Percentiles rank a stretch among this genome's conserved stretches.
Conservation (phyloP, 1,140 invertebrate genomes). For the Matsumurasca onukii region DNA sequence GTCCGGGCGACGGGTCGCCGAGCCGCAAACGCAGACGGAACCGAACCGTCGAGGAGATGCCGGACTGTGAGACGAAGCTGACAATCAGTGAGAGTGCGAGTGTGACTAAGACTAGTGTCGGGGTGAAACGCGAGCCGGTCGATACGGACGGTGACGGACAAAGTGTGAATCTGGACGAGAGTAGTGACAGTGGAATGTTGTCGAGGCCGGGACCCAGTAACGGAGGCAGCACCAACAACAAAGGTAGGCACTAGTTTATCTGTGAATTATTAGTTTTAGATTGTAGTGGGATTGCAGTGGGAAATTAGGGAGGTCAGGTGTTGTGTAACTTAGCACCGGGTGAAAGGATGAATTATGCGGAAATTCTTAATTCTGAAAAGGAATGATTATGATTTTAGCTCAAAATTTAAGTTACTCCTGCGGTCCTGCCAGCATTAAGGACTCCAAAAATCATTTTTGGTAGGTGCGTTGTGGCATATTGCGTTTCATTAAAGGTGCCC, state of each 20-base stretch:
- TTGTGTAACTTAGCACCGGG: not conserved
- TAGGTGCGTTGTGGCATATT: too few relatives aligned
- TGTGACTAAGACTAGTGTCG: not conserved
- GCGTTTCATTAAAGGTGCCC: too few relatives aligned
- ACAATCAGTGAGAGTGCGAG: not conserved
- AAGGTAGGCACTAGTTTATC: not conserved
- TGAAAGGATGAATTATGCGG: not conserved
- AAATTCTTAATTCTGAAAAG: not conserved
- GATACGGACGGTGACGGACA: constrained; percentile 3
- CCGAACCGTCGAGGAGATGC: not conserved
- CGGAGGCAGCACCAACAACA: constrained; percentile 16
- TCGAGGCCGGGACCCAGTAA: constrained; percentile 19
- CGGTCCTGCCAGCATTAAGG: not conserved
- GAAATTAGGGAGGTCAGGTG: too few relatives aligned
- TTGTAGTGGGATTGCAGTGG: too few relatives aligned
- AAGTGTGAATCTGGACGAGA: not conserved
- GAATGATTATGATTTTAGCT: not conserved
- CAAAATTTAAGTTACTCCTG: not conserved
- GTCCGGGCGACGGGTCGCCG: constrained; percentile 8
- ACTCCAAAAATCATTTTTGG: too few relatives aligned
- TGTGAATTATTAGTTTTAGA: not conserved
- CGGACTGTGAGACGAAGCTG: not conserved
- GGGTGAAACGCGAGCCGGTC: constrained; percentile 15
- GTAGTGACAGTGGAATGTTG: not conserved
- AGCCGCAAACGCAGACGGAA: constrained; percentile 4